Percentiles rank a stretch among this genome's conserved stretches.
phyloP scores from a whole-genome alignment of 1,140 invertebrate genomes.

The Pseudomyrmex cubaensis region DNA sequence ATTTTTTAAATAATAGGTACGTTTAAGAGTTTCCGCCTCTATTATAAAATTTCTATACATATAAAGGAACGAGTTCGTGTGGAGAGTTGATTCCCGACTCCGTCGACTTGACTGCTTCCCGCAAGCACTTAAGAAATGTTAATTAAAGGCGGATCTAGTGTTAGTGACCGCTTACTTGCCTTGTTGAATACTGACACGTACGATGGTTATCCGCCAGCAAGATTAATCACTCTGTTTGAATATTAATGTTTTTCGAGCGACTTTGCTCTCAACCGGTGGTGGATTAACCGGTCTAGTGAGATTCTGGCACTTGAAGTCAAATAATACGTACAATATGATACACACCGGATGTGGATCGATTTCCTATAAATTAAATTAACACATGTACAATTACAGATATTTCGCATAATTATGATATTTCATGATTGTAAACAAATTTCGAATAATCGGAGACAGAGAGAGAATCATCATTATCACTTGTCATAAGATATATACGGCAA shows the following conservation, averaged over 20 bases:
- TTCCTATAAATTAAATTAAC: conserved; percentile 43
- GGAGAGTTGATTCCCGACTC: conserved; percentile 8
- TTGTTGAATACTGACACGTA: conserved; percentile 58
- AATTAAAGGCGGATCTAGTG: conserved; percentile 60
- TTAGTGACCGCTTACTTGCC: conserved; percentile 58
- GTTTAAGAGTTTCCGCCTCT: not conserved
- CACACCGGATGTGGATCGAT: not conserved
- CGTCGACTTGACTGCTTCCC: conserved; percentile 15
- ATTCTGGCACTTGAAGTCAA: conserved; percentile 20
- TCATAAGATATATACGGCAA: not conserved
- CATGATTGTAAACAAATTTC: not conserved
- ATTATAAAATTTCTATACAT: not conserved
- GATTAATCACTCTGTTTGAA: conserved; percentile 57
- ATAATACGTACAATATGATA: not conserved
- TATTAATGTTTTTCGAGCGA: conserved; percentile 60
- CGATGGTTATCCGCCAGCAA: conserved; percentile 54
- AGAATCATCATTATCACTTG: not conserved
- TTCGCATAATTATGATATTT: conserved; percentile 13
- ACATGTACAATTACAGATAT: too few species aligned
- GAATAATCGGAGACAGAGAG: too few species aligned
- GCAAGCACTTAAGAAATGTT: conserved; percentile 51
- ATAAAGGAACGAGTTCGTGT: not conserved
- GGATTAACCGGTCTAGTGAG: conserved; percentile 50
- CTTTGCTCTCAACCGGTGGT: conserved; percentile 33
- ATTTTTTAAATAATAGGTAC: not conserved